Conservation (phyloP, 2,797 vertebrate genomes). For the Parauchenoglanis ngamensis region DNA sequence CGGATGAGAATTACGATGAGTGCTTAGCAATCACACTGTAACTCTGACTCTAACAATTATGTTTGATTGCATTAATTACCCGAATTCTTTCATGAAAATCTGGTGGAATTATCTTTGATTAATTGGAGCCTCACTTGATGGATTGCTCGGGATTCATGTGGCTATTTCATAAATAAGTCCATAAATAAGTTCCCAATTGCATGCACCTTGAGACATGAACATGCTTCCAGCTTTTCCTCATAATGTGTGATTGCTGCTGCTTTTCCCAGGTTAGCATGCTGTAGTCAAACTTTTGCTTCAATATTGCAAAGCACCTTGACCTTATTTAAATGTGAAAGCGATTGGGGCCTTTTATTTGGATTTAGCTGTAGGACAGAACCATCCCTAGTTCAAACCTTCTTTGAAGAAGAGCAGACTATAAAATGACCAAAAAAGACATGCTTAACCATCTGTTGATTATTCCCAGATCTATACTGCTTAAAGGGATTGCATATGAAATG, state of each 20-base stretch:
- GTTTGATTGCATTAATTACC: conserved; percentile 60
- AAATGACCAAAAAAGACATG: conserved; percentile 6
- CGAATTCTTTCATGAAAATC: conserved; percentile 45
- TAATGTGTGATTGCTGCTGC: neutral
- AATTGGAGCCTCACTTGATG: conserved; percentile 33
- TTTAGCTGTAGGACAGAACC: conserved; percentile 57
- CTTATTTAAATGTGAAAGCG: conserved; percentile 50
- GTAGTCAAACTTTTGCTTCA: conserved; percentile 14
- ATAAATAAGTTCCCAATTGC: no score
- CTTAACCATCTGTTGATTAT: neutral
- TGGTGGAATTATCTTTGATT: conserved; percentile 44
- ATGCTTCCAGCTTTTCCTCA: conserved; percentile 3
- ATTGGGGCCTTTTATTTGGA: conserved; percentile 64
- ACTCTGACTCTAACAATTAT: conserved; percentile 52
- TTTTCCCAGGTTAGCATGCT: neutral
- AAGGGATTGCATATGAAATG: neutral
- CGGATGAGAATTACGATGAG: conserved; percentile 41
- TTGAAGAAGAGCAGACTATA: conserved; percentile 51
- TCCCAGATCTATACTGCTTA: neutral
- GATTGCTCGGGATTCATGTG: conserved; percentile 24
- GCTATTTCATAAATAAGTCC: conserved; percentile 32
- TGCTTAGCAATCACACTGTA: conserved; percentile 47
- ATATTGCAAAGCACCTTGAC: conserved; percentile 42
- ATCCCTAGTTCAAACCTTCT: conserved; percentile 46
- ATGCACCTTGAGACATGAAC: neutral